Evolutionary conservation across 1,140 invertebrate genomes (phyloP).

Genomic region (Colletes gigas): DNA sequence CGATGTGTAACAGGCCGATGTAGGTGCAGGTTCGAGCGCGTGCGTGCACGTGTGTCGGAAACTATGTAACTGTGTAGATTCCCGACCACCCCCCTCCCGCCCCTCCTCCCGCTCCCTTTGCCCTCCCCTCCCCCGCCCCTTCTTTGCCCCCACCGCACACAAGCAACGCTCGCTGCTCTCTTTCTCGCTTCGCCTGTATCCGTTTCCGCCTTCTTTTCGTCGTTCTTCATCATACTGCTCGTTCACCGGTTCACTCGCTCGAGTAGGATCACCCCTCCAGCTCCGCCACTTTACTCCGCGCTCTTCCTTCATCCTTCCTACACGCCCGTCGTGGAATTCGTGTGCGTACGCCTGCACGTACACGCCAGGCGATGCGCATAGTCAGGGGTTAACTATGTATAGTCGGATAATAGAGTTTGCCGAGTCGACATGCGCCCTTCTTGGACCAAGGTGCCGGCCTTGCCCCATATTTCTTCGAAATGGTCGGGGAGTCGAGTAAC

Average conservation of each 20-base stretch:
- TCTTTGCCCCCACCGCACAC: too few species aligned
- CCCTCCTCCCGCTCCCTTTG: not conserved
- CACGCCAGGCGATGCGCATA: constrained; percentile 27
- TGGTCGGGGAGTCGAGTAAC: constrained; percentile 61
- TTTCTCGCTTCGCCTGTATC: constrained; percentile 36
- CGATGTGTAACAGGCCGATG: constrained; percentile 62
- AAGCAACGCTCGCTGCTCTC: not conserved
- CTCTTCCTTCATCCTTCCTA: constrained; percentile 19
- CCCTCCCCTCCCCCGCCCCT: not conserved
- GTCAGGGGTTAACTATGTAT: constrained; percentile 62
- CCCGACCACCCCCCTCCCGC: not conserved
- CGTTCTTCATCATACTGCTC: constrained; percentile 15
- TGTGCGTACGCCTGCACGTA: constrained; percentile 9
- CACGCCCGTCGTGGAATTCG: not conserved
- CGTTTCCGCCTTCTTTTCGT: constrained; percentile 41
- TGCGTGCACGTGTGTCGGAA: constrained; percentile 49
- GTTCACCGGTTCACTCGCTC: constrained; percentile 22
- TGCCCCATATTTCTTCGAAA: constrained; percentile 69
- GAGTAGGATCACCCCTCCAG: constrained; percentile 21
- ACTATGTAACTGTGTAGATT: constrained; percentile 43
- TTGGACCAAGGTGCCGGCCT: constrained; percentile 68
- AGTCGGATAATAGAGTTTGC: constrained; percentile 65
- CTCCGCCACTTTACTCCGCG: not conserved
- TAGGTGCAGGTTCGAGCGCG: constrained; percentile 50
- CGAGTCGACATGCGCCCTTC: constrained; percentile 67